Evolutionary conservation across 2,113 vertebrate genomes (phyloP).

Genomic region (Ondatra zibethicus): DNA sequence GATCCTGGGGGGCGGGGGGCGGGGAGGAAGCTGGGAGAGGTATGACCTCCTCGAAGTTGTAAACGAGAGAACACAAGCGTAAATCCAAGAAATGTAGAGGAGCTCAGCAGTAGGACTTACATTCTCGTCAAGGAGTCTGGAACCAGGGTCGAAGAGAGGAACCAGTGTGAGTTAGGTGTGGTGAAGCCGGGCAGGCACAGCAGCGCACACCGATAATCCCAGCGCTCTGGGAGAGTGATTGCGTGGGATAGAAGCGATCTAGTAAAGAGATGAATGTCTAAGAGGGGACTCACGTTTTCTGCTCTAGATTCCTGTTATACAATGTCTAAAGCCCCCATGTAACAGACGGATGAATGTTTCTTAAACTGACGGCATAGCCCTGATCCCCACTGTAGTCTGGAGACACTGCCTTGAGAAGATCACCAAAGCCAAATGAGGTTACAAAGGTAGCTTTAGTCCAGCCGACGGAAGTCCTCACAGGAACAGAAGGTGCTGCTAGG

Average conservation of each 20-base stretch:
- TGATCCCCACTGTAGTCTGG: not conserved
- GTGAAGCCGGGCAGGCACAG: not conserved
- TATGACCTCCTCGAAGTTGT: not conserved
- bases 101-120: not conserved
- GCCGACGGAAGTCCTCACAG: not conserved
- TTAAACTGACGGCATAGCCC: not conserved
- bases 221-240: not conserved
- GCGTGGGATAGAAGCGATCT: not conserved
- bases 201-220: not conserved
- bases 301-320: not conserved
- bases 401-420: not conserved
- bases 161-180: not conserved
- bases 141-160: not conserved
- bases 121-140: not conserved
- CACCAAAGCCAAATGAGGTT: not conserved
- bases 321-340: not conserved
- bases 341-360: not conserved
- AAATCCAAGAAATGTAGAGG: not conserved
- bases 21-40: not conserved
- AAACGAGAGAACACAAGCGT: not conserved
- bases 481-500: not conserved
- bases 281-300: not conserved
- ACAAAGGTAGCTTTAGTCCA: not conserved
- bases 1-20: not conserved
- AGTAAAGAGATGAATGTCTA: not conserved